These are phyloP conservation scores for Caenorhabditis briggsae DNA, from an alignment of 1,140 invertebrate genomes.

Conservation along the genomic window DNA sequence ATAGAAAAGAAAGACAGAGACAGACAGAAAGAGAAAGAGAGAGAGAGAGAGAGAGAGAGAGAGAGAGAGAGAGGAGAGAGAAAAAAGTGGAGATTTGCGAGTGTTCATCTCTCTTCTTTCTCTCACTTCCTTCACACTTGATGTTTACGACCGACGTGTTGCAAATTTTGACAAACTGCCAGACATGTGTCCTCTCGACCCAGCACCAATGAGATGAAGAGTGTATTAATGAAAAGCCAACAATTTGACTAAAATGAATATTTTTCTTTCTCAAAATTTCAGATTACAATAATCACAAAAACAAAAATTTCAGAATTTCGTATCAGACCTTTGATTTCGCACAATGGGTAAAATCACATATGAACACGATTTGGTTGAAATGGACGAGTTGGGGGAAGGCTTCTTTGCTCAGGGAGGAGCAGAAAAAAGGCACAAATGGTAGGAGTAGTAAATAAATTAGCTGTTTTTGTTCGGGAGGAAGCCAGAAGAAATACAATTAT, in stretches of 20 bases:
- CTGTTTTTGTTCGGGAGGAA: background rate
- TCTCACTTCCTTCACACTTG: background rate
- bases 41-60: background rate
- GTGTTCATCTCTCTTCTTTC: conserved; percentile 1
- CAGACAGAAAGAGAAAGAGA: background rate
- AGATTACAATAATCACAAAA: too few relatives aligned
- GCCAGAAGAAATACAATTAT: background rate
- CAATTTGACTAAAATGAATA: too few relatives aligned
- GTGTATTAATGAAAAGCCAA: too few relatives aligned
- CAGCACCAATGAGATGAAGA: too few relatives aligned
- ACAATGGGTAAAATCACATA: too few relatives aligned
- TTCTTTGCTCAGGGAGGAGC: too few relatives aligned
- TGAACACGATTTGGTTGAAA: background rate
- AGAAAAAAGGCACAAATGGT: background rate
- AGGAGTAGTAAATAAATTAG: background rate
- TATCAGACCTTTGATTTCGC: too few relatives aligned
- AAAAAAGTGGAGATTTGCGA: background rate
- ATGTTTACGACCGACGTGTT: conserved; percentile 52
- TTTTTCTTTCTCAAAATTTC: too few relatives aligned
- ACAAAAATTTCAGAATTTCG: too few relatives aligned
- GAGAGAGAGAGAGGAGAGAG: background rate
- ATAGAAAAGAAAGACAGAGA: background rate
- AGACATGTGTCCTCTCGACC: conserved; percentile 9
- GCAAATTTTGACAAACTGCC: conserved; percentile 44
- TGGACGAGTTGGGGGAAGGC: background rate